phyloP scores from a whole-genome alignment of 64 coral and sea anemone genomes.

The Montipora foliosa region DNA sequence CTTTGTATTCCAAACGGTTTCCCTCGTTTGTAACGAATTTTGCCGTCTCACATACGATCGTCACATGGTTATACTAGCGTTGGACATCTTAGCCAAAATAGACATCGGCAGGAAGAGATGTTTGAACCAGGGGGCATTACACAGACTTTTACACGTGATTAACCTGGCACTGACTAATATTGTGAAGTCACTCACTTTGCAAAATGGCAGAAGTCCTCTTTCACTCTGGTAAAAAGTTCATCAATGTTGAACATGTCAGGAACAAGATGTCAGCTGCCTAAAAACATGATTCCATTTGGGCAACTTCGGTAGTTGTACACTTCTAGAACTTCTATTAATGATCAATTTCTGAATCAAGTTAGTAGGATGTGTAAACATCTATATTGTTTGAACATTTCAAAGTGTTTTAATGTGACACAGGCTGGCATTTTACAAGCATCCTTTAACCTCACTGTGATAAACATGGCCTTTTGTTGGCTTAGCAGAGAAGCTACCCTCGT shows the following conservation, averaged over 20 bases:
- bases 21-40: neutral
- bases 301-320: neutral
- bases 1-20: neutral
- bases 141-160: neutral
- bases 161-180: neutral
- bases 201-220: neutral
- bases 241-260: neutral
- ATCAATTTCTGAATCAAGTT: neutral
- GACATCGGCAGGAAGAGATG: neutral
- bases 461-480: neutral
- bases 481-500: neutral
- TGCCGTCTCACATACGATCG: neutral
- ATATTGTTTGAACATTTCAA: slow-evolving; percentile 18
- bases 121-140: neutral
- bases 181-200: neutral
- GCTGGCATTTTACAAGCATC: neutral
- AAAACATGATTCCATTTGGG: neutral
- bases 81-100: neutral
- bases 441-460: neutral
- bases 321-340: neutral
- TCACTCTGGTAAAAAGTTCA: neutral
- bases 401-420: neutral
- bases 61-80: neutral
- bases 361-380: neutral
- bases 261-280: neutral